Base-by-base conservation (phyloP, 2,888 invertebrate genomes). In the Protula sp. region DNA sequence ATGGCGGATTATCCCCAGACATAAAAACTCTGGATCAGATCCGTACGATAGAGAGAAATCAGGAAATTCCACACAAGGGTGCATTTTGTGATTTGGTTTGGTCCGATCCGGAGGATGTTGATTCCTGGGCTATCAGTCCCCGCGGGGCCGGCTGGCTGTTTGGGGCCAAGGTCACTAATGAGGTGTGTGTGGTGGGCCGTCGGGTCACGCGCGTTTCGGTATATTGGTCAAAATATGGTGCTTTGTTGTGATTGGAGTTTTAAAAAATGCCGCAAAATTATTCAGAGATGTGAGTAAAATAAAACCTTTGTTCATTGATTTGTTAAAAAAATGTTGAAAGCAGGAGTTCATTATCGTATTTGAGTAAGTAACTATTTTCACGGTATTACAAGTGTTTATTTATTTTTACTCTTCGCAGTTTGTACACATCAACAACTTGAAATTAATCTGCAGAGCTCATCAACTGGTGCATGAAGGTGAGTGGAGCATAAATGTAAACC, bases 71-170 rank as follows among this genome's bases (percentile, higher is more conserved):
- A 50, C 94, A 97, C 79, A 94, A 94, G 86, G 99, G 98, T 64
- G 79, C 79, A 19, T 79, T 79, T 62, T 79, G 98, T 87, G 99
- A 82, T 86, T 86, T 99, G 69, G 90, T 99, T 56, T 99, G 99
- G 99, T 98, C 98, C 2, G 99, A 99, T 83, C 99, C 99, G 31
- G 97, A 98, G 76, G 95, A 98, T 76, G 90, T 95, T 59, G 91
- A 94, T 64, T 88, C 88, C 72, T 97, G 97, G 94, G 86, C 89
- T 47, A 87, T 92, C 58, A 94, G 94, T 83, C 95, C 97, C 0
- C 85, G 98, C 70, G 98, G 98, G 38, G 98, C 98, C 57, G 98
- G 98, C 19, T 97, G 95, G 92, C 83, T 99, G 54, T 99, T 99
- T 83, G 98, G 99, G 31, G 88, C 91, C 70, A 88, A 88, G 81